These are phyloP conservation scores for Salvelinus sp. DNA, from an alignment of 2,113 vertebrate species.

Conservation along the genomic window DNA sequence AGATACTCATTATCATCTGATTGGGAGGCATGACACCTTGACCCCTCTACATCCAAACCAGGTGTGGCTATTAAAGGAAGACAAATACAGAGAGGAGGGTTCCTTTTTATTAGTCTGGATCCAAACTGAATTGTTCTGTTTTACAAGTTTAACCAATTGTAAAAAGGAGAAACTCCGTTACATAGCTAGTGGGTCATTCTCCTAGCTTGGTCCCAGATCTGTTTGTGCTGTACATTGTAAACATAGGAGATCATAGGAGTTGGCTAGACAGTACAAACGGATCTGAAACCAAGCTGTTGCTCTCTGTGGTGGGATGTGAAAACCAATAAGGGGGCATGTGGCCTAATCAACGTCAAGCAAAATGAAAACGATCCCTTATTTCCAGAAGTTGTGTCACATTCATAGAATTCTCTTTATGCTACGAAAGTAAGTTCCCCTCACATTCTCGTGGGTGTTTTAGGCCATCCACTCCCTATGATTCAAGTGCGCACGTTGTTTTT, in stretches of 20 bases:
- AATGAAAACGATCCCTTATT: background rate
- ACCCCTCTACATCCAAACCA: constrained; percentile 63
- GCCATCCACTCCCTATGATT: background rate
- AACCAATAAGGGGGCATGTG: constrained; percentile 14
- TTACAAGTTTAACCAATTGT: too few relatives aligned
- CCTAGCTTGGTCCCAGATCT: background rate
- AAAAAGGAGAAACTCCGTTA: background rate
- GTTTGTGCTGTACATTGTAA: too few relatives aligned
- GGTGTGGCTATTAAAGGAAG: constrained; percentile 52
- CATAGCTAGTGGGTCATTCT: constrained; percentile 7
- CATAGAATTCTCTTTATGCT: background rate
- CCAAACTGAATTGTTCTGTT: too few relatives aligned
- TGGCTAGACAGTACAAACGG: too few relatives aligned
- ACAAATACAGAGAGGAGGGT: constrained; percentile 43
- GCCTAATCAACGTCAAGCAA: background rate
- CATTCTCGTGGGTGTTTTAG: background rate
- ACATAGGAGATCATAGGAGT: too few relatives aligned
- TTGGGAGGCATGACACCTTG: constrained; percentile 63
- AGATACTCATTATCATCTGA: constrained; percentile 62
- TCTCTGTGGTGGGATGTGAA: background rate
- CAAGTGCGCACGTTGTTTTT: background rate
- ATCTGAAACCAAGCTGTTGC: background rate
- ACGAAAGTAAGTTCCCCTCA: constrained; percentile 1
- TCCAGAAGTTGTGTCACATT: background rate
- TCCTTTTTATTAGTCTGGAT: background rate